Percentiles rank a stretch among this genome's conserved stretches.
Conservation (phyloP, 1,140 invertebrate species). For the Oreohelix idahoensis region DNA sequence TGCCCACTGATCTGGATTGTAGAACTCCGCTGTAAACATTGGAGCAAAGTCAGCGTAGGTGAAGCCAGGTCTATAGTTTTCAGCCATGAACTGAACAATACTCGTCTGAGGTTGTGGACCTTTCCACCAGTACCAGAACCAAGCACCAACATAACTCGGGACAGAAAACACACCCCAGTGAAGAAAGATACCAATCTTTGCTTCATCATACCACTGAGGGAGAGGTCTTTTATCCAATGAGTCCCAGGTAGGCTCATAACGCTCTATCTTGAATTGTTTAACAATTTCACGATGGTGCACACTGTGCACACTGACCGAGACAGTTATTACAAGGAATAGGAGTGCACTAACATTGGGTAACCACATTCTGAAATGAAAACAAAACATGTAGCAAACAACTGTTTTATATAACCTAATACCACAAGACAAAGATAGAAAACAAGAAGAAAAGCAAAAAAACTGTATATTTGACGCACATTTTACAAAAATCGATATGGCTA, state of each 20-base stretch:
- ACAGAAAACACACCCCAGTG: slow-evolving; percentile 74
- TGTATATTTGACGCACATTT: too few species aligned
- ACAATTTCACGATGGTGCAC: neutral
- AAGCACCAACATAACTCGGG: slow-evolving; percentile 62
- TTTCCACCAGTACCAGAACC: slow-evolving; percentile 71
- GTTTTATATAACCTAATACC: too few species aligned
- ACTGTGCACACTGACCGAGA: neutral
- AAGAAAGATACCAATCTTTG: slow-evolving; percentile 73
- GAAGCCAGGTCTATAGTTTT: slow-evolving; percentile 65
- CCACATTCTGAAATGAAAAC: neutral
- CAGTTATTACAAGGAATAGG: neutral
- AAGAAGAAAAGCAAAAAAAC: too few species aligned
- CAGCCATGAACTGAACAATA: slow-evolving; percentile 62
- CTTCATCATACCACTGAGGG: slow-evolving; percentile 72
- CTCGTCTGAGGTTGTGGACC: neutral
- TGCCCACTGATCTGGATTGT: slow-evolving; percentile 64
- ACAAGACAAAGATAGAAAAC: too few species aligned
- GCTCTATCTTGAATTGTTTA: neutral
- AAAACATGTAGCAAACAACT: too few species aligned
- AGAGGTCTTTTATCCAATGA: slow-evolving; percentile 72
- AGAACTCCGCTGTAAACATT: slow-evolving; percentile 66
- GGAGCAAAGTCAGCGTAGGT: slow-evolving; percentile 70
- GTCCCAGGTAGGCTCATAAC: slow-evolving; percentile 66
- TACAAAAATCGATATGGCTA: too few species aligned
- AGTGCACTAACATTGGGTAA: neutral